Base-by-base conservation (phyloP, 2,888 invertebrate species). In the Mystacides longicornis region DNA sequence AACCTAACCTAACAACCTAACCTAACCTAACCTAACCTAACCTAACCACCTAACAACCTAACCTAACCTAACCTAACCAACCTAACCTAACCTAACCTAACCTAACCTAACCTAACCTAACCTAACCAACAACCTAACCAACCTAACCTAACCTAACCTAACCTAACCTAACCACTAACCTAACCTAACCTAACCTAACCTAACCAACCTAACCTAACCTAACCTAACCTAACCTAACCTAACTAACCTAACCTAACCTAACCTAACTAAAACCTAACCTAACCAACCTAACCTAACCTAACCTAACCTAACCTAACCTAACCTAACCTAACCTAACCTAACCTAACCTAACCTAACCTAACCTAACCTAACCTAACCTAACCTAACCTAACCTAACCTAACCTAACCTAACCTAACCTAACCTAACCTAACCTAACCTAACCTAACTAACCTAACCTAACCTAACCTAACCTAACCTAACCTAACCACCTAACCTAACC, bases 41-140 rank as follows among this genome's bases (percentile, higher is more conserved):
- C 37, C 37, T 37, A 37, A 37, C 37, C 37, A n/a, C 14, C 5
- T 62, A 61, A 62, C 62, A 63, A 63, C 60, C 63, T 62, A 63
- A 62, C 61, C 61, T 63, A 62, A 62, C 62, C 62, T 60, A 62
- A 62, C 62, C 60, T 61, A 63, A 61, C 61, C 63, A 61, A 62
- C 62, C 63, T 62, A 60, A 62, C 62, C 61, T 62, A 61, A 63
- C 62, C 63, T 62, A 62, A 63, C 61, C 61, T 61, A 61, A 62
- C 60, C 63, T 61, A 59, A 63, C 60, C 63, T 60, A 60, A 60
- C 57, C 60, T 58, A 58, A 62, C 59, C 62, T 59, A 59, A 62
- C 60, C 61, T 59, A 58, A 59, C 60, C 58, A 58, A 60, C 56
- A 60, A 58, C 61, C 57, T 59, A 60, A 57, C 57, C 56, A 59